Conservation (phyloP, 2,113 vertebrate species). For the Xenotilapia caudafasciata region DNA sequence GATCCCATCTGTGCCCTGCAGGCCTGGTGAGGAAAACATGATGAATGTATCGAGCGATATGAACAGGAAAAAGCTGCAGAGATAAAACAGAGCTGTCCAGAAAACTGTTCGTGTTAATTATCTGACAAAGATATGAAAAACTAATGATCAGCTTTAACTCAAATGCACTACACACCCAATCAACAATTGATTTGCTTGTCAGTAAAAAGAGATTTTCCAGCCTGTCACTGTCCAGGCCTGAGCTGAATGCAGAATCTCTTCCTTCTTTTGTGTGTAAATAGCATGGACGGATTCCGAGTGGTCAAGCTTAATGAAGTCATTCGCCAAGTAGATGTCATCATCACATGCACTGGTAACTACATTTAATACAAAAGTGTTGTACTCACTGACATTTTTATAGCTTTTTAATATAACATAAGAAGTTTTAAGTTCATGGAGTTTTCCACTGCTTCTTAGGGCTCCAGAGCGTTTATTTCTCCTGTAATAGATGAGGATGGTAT, state of each 20-base stretch:
- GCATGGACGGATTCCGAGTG: conserved; percentile 97
- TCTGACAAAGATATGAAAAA: neutral
- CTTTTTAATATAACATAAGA: neutral
- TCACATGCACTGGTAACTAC: conserved; percentile 92
- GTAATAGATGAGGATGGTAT: neutral
- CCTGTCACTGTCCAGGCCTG: neutral
- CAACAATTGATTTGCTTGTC: neutral
- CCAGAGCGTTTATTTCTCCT: neutral
- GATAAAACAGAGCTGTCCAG: neutral
- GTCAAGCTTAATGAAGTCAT: conserved; percentile 96
- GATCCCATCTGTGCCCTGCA: conserved; percentile 98
- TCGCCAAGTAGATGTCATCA: conserved; percentile 91
- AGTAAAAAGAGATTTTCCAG: neutral
- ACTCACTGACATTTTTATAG: neutral
- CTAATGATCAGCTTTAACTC: neutral
- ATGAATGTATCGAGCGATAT: neutral
- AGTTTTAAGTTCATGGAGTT: neutral
- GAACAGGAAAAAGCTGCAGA: neutral
- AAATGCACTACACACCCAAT: neutral
- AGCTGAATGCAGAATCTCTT: neutral
- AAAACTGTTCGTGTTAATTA: neutral
- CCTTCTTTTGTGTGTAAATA: conserved; percentile 48
- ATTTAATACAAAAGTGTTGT: neutral
- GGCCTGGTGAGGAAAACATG: conserved; percentile 81
- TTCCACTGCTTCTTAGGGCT: neutral